Percentiles rank a stretch among this genome's conserved stretches.
These are phyloP conservation scores for Ianthella basta DNA, from an alignment of 37 sponge, comb jelly and placozoan species.

Conservation along the genomic window DNA sequence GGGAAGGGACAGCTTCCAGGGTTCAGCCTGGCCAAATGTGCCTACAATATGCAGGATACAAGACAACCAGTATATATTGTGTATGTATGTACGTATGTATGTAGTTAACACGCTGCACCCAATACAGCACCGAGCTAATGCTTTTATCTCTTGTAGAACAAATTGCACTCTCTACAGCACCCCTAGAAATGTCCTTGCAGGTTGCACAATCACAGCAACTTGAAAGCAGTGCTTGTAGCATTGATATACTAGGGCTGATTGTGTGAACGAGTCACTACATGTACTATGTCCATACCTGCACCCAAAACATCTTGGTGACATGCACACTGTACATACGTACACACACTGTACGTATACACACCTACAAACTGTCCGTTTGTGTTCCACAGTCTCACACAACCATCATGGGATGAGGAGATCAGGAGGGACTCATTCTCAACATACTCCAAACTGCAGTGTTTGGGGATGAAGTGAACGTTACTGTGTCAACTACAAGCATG, in stretches of 20 bases:
- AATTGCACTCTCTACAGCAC: too few relatives aligned
- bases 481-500: neutral
- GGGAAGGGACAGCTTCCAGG: conserved; percentile 46
- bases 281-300: neutral
- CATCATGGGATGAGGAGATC: conserved; percentile 58
- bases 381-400: conserved; percentile 71
- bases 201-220: too few relatives aligned
- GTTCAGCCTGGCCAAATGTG: conserved; percentile 59
- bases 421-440: conserved; percentile 46
- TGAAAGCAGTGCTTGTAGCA: too few relatives aligned
- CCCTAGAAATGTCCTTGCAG: too few relatives aligned
- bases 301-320: neutral
- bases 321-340: neutral
- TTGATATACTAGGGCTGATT: too few relatives aligned
- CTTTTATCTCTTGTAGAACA: too few relatives aligned
- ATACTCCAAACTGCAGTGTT: conserved; percentile 42
- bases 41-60: conserved; percentile 23
- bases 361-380: conserved; percentile 73
- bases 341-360: conserved; percentile 18
- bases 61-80: neutral
- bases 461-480: neutral
- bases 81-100: too few relatives aligned
- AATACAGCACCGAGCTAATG: too few relatives aligned
- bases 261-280: too few relatives aligned
- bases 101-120: too few relatives aligned